Evolutionary conservation across 2,888 invertebrate species (phyloP).

Genomic region (Merodon equestris): DNA sequence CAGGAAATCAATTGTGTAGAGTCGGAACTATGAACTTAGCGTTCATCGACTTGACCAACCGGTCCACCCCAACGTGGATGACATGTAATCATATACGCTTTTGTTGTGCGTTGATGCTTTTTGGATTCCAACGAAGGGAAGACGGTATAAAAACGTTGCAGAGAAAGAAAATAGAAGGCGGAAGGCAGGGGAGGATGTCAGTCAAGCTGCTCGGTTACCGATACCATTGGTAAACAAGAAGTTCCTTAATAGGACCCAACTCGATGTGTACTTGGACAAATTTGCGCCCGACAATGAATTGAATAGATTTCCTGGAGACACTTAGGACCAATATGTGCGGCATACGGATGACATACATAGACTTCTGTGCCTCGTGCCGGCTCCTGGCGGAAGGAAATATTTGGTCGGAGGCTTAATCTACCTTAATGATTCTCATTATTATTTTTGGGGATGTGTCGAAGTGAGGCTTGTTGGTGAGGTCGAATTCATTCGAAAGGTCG

Average conservation of each 20-base stretch:
- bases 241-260: constrained; percentile 22
- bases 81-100: constrained; percentile 60
- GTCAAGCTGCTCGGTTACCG: constrained; percentile 20
- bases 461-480: neutral
- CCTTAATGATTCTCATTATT: constrained; percentile 65
- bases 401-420: constrained; percentile 56
- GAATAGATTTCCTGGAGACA: constrained; percentile 26
- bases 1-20: constrained; percentile 47
- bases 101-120: constrained; percentile 47
- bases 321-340: too few species aligned
- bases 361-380: constrained; percentile 41
- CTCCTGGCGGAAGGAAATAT: constrained; percentile 55
- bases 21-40: constrained; percentile 52
- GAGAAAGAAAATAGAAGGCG: constrained; percentile 19
- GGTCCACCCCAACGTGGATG: constrained; percentile 5
- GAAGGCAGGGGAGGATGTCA: constrained; percentile 30
- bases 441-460: constrained; percentile 13
- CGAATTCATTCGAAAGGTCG: too few species aligned
- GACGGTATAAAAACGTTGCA: constrained; percentile 25
- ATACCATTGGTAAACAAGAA: constrained; percentile 54
- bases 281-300: constrained; percentile 36
- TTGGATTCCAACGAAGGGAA: constrained; percentile 23
- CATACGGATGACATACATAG: too few species aligned
- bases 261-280: constrained; percentile 29
- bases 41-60: constrained; percentile 43